Evolutionary conservation across 2,113 vertebrate species (phyloP).

Genomic region (Melanotaenia duboulayi): DNA sequence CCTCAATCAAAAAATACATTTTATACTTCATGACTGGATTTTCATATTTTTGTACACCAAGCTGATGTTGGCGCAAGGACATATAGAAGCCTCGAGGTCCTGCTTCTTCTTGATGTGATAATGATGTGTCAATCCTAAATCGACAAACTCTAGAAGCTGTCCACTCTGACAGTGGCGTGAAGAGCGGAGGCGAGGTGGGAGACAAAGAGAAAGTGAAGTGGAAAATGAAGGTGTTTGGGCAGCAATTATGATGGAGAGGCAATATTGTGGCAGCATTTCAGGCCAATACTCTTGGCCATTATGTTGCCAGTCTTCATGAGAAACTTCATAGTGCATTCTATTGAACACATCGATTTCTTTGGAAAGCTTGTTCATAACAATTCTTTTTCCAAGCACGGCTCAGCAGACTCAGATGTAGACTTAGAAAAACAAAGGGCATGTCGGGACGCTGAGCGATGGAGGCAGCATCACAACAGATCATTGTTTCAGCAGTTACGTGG

Average conservation of each 20-base stretch:
- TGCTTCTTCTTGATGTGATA: conserved; percentile 17
- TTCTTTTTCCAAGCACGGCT: conserved; percentile 26
- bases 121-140: conserved; percentile 26
- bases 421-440: conserved; percentile 23
- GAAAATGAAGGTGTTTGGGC: conserved; percentile 51
- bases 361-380: conserved; percentile 39
- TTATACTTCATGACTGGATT: not conserved
- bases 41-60: conserved; percentile 20
- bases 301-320: conserved; percentile 48
- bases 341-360: conserved; percentile 56
- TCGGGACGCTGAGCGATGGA: conserved; percentile 21
- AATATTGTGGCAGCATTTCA: conserved; percentile 41
- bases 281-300: conserved; percentile 31
- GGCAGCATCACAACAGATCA: not conserved
- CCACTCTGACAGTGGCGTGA: conserved; percentile 6
- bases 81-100: not conserved
- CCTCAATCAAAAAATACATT: too few relatives aligned
- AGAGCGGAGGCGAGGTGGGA: not conserved
- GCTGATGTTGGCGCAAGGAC: not conserved
- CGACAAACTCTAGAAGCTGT: conserved; percentile 31
- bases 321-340: conserved; percentile 19
- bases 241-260: conserved; percentile 57
- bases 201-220: conserved; percentile 45
- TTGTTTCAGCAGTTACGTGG: too few relatives aligned
- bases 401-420: conserved; percentile 2